Conservation (phyloP, 64 coral and sea anemone species). For the Acropora tenuis region DNA sequence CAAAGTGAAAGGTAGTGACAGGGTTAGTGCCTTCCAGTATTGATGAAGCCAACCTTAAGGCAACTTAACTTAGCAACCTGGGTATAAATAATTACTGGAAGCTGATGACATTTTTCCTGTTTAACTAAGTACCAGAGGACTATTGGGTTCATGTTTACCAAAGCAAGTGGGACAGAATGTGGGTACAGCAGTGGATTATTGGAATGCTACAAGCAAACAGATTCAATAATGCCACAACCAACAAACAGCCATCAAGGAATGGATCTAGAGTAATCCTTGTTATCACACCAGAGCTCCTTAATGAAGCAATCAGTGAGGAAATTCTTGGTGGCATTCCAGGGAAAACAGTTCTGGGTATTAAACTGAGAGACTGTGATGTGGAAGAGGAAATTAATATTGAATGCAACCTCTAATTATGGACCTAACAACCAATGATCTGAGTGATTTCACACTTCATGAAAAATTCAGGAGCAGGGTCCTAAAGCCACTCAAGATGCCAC, state of each 20-base stretch:
- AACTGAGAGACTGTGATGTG: slow-evolving; percentile 20
- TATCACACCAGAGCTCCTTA: slow-evolving; percentile 36
- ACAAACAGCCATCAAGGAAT: not conserved
- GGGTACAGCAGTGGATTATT: slow-evolving; percentile 57
- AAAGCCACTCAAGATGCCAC: slow-evolving; percentile 24
- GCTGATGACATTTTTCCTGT: too few relatives aligned
- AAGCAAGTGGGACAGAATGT: slow-evolving; percentile 41
- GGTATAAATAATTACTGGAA: too few relatives aligned
- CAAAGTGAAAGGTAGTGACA: too few relatives aligned
- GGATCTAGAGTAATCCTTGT: slow-evolving; percentile 45
- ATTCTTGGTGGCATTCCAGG: slow-evolving; percentile 7
- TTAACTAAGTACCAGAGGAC: slow-evolving; percentile 32
- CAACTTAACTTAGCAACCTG: too few relatives aligned
- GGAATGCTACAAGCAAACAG: slow-evolving; percentile 43
- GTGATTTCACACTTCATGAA: slow-evolving; percentile 43
- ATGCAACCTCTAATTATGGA: slow-evolving; percentile 31
- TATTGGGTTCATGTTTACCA: slow-evolving; percentile 62
- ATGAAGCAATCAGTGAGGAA: not conserved
- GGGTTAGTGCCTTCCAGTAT: too few relatives aligned
- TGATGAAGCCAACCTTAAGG: too few relatives aligned
- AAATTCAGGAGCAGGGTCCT: slow-evolving; percentile 36
- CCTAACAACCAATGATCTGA: not conserved
- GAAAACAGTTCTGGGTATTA: slow-evolving; percentile 36
- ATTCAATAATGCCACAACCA: slow-evolving; percentile 39
- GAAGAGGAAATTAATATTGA: slow-evolving; percentile 8